phyloP scores from a whole-genome alignment of 2,113 vertebrate genomes.

The Tursiops truncatus region DNA sequence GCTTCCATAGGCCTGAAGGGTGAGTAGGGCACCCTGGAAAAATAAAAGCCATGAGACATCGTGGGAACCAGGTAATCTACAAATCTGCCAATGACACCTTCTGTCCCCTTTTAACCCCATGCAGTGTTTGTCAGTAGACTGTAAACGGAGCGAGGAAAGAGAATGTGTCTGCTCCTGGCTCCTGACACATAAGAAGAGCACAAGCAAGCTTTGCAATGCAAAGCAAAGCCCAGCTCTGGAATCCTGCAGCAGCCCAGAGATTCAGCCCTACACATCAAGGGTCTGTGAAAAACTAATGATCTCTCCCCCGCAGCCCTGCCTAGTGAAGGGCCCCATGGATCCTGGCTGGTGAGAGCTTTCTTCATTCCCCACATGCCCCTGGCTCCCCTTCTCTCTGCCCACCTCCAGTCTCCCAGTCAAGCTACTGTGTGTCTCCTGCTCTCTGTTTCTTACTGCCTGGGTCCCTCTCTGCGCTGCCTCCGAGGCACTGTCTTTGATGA shows the following conservation, averaged over 20 bases:
- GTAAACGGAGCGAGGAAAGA: not conserved
- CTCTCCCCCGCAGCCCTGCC: not conserved
- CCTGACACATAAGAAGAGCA: not conserved
- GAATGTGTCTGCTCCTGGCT: not conserved
- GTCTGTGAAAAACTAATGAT: conserved; percentile 28
- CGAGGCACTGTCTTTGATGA: not conserved
- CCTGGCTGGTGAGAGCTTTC: not conserved
- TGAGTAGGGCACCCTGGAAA: not conserved
- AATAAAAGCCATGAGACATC: not conserved
- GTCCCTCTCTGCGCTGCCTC: not conserved
- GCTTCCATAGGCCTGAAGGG: not conserved
- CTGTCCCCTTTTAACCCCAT: not conserved
- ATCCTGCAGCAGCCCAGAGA: conserved; percentile 7
- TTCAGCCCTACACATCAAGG: not conserved
- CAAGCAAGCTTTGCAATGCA: not conserved
- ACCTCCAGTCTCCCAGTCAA: not conserved
- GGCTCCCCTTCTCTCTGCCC: not conserved
- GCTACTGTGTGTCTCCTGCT: not conserved
- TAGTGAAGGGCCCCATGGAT: not conserved
- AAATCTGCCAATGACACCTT: not conserved
- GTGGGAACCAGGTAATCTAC: not conserved
- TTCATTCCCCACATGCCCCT: not conserved
- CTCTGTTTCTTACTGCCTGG: not conserved
- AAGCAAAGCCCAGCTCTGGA: not conserved
- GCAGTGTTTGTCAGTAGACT: not conserved